phyloP scores from a whole-genome alignment of 2,797 vertebrate genomes.

The Neomorphus geoffroyi region DNA sequence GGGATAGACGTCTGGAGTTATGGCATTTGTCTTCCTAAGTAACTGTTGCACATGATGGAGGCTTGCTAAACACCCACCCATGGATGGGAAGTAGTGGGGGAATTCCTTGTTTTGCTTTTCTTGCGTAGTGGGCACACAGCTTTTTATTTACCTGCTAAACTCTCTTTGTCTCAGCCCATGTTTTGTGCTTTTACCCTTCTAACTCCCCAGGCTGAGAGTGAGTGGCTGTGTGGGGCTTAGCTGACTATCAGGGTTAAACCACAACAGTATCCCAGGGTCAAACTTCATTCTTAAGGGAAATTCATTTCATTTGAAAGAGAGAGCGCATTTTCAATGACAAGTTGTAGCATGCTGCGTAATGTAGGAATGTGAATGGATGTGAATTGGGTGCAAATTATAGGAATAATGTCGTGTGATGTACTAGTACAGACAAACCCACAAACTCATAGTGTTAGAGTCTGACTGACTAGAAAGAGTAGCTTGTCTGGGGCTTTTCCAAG shows the following conservation, averaged over 20 bases:
- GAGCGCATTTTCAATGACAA: neutral
- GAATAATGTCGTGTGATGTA: neutral
- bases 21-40: neutral
- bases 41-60: fast-evolving
- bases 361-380: neutral
- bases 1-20: fast-evolving
- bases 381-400: neutral
- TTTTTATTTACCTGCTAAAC: no score
- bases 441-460: neutral
- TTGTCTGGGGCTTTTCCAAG: neutral
- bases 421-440: neutral
- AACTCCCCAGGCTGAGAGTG: neutral
- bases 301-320: neutral
- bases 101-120: no score
- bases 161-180: no score
- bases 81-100: no score
- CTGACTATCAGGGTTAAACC: neutral
- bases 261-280: neutral
- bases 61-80: neutral
- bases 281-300: neutral
- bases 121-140: no score
- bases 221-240: neutral
- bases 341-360: neutral
- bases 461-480: neutral
- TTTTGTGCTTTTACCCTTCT: no score